These are phyloP conservation scores for Benthosema pterotum DNA, from an alignment of 2,797 vertebrate genomes.

Conservation along the genomic window DNA sequence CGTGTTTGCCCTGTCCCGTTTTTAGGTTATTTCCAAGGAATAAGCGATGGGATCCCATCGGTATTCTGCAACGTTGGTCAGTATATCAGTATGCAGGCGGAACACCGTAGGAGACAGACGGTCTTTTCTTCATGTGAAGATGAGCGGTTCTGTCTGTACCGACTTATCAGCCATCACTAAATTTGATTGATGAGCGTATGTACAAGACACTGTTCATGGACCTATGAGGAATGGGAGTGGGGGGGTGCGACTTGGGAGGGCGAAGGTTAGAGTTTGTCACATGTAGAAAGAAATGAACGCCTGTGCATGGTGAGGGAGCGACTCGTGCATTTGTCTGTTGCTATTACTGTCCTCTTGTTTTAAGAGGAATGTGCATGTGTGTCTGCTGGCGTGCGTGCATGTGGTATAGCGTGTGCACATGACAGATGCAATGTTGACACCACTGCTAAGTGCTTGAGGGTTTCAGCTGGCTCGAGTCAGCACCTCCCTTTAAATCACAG, in stretches of 20 bases:
- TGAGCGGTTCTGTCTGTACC: conserved; percentile 46
- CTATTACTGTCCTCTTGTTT: conserved; percentile 59
- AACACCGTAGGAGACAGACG: not conserved
- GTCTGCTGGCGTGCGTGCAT: not conserved
- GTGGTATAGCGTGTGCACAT: not conserved
- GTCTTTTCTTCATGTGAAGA: conserved; percentile 25
- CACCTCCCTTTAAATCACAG: conserved; percentile 51
- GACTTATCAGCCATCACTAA: conserved; percentile 55
- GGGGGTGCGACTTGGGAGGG: conserved; percentile 49
- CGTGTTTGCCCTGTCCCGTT: conserved; percentile 18
- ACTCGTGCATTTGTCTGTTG: conserved; percentile 49
- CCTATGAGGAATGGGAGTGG: conserved; percentile 41
- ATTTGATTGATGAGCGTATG: conserved; percentile 50
- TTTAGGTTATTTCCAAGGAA: conserved; percentile 48
- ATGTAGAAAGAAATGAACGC: conserved; percentile 51
- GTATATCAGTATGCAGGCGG: conserved; percentile 45
- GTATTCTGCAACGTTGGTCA: conserved; percentile 36
- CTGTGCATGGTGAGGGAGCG: conserved; percentile 34
- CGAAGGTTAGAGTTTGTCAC: no score
- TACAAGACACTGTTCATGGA: conserved; percentile 43
- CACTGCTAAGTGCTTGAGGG: conserved; percentile 29
- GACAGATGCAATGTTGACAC: conserved; percentile 12
- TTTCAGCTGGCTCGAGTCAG: conserved; percentile 19
- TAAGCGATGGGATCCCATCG: conserved; percentile 46
- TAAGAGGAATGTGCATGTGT: conserved; percentile 35